Conservation (phyloP, 2,113 vertebrate genomes). For the Tragelaphus buxtoni region DNA sequence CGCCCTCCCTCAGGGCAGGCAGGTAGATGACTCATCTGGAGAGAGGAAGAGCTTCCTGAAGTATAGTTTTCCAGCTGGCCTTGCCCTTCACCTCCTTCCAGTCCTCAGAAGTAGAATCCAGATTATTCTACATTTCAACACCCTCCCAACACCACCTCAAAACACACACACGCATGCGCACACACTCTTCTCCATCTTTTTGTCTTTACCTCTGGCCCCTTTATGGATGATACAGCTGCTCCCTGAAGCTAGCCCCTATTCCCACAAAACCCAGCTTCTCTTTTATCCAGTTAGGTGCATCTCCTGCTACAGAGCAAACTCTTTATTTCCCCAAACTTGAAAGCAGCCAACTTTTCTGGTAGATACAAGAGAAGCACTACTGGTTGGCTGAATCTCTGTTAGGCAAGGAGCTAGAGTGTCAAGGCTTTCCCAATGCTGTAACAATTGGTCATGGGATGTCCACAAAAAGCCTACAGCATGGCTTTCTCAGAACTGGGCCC, state of each 20-base stretch:
- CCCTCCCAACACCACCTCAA: neutral
- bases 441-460: neutral
- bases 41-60: neutral
- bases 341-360: neutral
- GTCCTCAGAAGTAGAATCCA: neutral
- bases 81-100: neutral
- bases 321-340: neutral
- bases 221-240: neutral
- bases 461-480: neutral
- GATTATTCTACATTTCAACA: neutral
- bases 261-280: neutral
- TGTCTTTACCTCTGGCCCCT: neutral
- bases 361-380: neutral
- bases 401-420: neutral
- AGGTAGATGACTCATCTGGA: constrained; percentile 53
- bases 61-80: neutral
- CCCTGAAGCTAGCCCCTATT: neutral
- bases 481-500: neutral
- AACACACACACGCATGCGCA: neutral
- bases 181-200: neutral
- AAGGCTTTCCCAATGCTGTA: neutral
- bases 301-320: neutral
- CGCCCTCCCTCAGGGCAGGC: neutral
- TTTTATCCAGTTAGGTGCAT: neutral
- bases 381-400: neutral